These are phyloP conservation scores for Pluvialis apricaria DNA, from an alignment of 2,113 vertebrate genomes.

Conservation along the genomic window DNA sequence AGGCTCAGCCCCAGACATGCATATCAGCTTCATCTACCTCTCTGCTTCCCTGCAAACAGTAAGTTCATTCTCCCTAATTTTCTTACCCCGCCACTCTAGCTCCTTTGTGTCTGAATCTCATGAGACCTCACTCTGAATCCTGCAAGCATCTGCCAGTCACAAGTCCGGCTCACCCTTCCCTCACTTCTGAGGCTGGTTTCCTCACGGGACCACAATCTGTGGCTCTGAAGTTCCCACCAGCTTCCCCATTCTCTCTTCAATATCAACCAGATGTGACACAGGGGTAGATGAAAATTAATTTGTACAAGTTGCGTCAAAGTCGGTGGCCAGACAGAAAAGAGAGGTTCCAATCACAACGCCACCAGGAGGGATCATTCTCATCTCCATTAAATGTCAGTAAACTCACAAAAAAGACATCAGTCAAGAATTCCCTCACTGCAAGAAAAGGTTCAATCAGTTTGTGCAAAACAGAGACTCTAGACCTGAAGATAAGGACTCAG, in stretches of 20 bases:
- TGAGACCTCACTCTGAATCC: background rate
- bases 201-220: accelerated
- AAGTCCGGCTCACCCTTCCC: background rate
- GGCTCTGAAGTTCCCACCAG: background rate
- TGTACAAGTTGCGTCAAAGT: accelerated
- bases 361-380: background rate
- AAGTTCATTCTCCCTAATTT: background rate
- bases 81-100: background rate
- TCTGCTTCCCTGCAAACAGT: background rate
- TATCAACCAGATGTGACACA: background rate
- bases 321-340: background rate
- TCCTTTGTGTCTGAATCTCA: background rate
- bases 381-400: background rate
- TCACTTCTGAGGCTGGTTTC: background rate
- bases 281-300: background rate
- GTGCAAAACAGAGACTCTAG: background rate
- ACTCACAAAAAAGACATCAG: background rate
- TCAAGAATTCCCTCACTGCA: background rate
- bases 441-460: background rate
- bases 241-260: background rate
- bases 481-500: background rate
- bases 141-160: background rate
- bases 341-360: background rate
- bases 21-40: background rate
- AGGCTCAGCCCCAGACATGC: background rate